phyloP scores from a whole-genome alignment of 2,888 invertebrate species.

The Hirtodrosophila duncani region DNA sequence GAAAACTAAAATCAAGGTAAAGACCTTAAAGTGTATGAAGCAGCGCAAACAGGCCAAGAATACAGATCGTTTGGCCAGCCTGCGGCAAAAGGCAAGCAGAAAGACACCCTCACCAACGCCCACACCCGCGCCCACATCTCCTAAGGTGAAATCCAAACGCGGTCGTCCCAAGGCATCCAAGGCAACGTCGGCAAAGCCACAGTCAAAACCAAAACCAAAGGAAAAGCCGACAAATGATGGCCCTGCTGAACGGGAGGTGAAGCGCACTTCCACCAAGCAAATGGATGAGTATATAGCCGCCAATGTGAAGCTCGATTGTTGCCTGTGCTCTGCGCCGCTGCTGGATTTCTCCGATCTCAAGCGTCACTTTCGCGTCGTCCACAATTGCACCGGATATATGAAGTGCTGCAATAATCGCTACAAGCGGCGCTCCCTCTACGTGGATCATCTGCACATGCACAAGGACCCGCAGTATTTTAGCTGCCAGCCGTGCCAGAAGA shows the following conservation, averaged over 20 bases:
- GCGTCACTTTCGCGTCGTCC: constrained; percentile 56
- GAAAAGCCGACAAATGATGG: constrained; percentile 12
- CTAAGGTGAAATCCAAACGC: constrained; percentile 30
- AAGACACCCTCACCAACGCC: neutral
- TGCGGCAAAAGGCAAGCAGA: neutral
- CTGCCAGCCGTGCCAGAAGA: constrained; percentile 54
- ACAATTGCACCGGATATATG: constrained; percentile 61
- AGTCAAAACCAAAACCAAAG: constrained; percentile 3
- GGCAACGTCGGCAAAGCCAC: neutral
- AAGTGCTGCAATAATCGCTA: constrained; percentile 69
- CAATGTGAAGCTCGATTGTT: constrained; percentile 59
- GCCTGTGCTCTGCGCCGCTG: constrained; percentile 49
- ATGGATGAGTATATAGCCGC: constrained; percentile 64
- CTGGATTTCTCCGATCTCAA: constrained; percentile 55
- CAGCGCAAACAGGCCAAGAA: constrained; percentile 5
- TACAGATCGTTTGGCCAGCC: constrained; percentile 6
- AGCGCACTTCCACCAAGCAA: constrained; percentile 57
- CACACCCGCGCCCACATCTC: neutral
- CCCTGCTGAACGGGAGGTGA: constrained; percentile 37
- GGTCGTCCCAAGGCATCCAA: constrained; percentile 49
- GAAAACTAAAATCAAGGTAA: constrained; percentile 17
- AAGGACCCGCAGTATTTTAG: constrained; percentile 68
- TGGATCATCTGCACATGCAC: constrained; percentile 67
- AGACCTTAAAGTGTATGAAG: constrained; percentile 25
- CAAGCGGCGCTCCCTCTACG: constrained; percentile 59